Conservation (phyloP, 2,888 invertebrate species). For the Cabera pusaria region DNA sequence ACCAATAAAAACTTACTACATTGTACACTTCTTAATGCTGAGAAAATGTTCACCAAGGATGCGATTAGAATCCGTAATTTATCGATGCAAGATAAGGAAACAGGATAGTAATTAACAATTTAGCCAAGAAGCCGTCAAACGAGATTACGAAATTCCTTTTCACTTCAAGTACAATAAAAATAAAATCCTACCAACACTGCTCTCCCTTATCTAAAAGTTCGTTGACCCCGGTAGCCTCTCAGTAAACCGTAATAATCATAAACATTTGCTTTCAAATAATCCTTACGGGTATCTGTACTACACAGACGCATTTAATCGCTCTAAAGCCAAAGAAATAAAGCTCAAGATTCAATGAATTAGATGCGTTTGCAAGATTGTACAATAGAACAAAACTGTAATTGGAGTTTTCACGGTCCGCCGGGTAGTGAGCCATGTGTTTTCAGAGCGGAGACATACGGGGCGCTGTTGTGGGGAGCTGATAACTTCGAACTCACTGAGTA, state of each 20-base stretch:
- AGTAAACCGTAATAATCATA: constrained; percentile 44
- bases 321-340: constrained; percentile 34
- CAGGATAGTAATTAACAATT: too few species aligned
- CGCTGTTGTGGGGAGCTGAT: constrained; percentile 2
- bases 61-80: too few species aligned
- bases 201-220: constrained; percentile 8
- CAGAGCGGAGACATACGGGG: constrained; percentile 18
- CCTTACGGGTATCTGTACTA: constrained; percentile 18
- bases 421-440: constrained; percentile 35
- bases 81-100: too few species aligned
- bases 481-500: too few species aligned
- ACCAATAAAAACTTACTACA: too few species aligned
- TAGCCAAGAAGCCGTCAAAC: too few species aligned
- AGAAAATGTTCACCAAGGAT: too few species aligned
- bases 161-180: too few species aligned
- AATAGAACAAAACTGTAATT: constrained; percentile 47
- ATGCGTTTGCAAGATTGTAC: constrained; percentile 24
- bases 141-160: too few species aligned
- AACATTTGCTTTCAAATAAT: constrained; percentile 39
- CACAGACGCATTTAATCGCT: constrained; percentile 2
- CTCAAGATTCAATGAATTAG: constrained; percentile 21
- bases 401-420: constrained; percentile 51
- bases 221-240: constrained; percentile 14
- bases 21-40: too few species aligned
- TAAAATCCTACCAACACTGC: too few species aligned